Percentiles rank a stretch among this genome's conserved stretches.
phyloP scores from a whole-genome alignment of 2,888 invertebrate genomes.

The Parnassius smintheus region DNA sequence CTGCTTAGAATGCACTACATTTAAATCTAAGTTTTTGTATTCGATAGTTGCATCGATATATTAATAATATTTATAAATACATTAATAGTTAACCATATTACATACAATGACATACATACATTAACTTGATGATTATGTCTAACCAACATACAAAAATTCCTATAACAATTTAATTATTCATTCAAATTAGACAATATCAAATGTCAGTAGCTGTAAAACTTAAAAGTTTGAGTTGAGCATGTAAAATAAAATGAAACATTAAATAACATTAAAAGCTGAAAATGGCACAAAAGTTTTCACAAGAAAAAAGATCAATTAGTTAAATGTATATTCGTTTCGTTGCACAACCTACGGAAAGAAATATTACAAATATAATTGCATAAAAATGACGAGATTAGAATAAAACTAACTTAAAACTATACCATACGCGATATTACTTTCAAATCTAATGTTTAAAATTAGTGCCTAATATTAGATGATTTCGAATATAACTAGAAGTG shows the following conservation, averaged over 20 bases:
- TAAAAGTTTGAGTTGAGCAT: not conserved
- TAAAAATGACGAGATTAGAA: slow-evolving; percentile 22
- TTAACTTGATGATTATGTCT: not conserved
- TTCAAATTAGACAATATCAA: slow-evolving; percentile 1
- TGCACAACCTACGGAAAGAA: slow-evolving; percentile 58
- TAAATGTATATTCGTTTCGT: slow-evolving; percentile 50
- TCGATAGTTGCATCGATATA: slow-evolving; percentile 1
- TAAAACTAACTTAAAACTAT: slow-evolving; percentile 9
- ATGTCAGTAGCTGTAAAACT: slow-evolving; percentile 8
- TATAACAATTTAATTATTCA: not conserved
- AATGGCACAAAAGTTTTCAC: slow-evolving; percentile 44
- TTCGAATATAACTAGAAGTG: not conserved
- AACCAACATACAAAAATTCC: not conserved
- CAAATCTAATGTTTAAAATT: not conserved
- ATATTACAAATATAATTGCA: slow-evolving; percentile 25
- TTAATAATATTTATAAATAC: slow-evolving; percentile 24
- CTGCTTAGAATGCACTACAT: slow-evolving; percentile 14
- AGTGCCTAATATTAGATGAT: not conserved
- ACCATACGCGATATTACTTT: not conserved
- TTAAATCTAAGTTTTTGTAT: slow-evolving; percentile 17
- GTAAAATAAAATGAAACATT: slow-evolving; percentile 13
- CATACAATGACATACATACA: slow-evolving; percentile 1
- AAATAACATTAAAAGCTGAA: slow-evolving; percentile 34
- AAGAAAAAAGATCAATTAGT: slow-evolving; percentile 32
- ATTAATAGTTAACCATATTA: slow-evolving; percentile 19